Percentiles rank a stretch among this genome's conserved stretches.
These are phyloP conservation scores for Phoronis australis DNA, from an alignment of 2,888 invertebrate genomes.

Conservation along the genomic window DNA sequence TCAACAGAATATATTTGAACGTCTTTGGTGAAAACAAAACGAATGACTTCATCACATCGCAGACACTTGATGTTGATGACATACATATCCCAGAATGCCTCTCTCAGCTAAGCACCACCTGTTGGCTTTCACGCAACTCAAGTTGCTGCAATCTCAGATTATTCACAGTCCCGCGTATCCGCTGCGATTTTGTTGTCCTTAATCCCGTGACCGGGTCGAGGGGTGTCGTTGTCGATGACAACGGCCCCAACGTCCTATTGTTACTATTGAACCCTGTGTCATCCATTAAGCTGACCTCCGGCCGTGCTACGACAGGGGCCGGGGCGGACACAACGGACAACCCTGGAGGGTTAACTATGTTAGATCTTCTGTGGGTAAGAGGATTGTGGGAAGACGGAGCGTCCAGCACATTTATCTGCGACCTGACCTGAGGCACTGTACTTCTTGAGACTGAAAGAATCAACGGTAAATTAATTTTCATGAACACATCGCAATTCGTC, in stretches of 20 bases:
- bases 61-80: too few relatives aligned
- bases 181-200: constrained; percentile 37
- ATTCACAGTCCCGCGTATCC: constrained; percentile 35
- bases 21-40: too few relatives aligned
- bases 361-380: too few relatives aligned
- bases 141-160: constrained; percentile 34
- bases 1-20: too few relatives aligned
- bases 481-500: too few relatives aligned
- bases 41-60: too few relatives aligned
- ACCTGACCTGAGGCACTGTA: too few relatives aligned
- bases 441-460: too few relatives aligned
- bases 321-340: constrained; percentile 50
- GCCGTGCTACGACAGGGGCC: constrained; percentile 45
- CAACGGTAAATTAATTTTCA: too few relatives aligned
- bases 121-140: constrained; percentile 40
- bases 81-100: too few relatives aligned
- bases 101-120: constrained; percentile 40
- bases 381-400: too few relatives aligned
- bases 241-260: background rate
- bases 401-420: too few relatives aligned
- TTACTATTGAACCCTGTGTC: background rate
- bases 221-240: background rate
- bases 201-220: background rate
- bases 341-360: constrained; percentile 27
- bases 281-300: constrained; percentile 23